Evolutionary conservation across 2,888 invertebrate genomes (phyloP).

Genomic region (Aspidiotus destructor): DNA sequence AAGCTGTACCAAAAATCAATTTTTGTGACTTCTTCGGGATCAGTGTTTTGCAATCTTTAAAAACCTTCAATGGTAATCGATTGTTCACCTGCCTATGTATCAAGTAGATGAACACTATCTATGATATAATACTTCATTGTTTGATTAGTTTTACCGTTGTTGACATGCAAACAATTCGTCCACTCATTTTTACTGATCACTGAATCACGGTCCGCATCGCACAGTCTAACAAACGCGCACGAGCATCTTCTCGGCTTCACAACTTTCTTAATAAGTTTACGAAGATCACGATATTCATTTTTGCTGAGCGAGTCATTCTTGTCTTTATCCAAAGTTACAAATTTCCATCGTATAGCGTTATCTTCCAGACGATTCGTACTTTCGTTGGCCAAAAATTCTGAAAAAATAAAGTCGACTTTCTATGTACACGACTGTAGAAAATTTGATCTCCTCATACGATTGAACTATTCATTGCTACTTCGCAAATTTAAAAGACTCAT

Average conservation of each 20-base stretch:
- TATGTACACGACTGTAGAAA: no score
- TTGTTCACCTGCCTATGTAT: no score
- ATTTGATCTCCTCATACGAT: not conserved
- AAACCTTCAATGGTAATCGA: no score
- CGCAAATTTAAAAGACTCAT: not conserved
- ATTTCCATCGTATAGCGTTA: slow-evolving; percentile 78
- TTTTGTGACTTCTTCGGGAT: no score
- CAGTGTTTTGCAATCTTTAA: no score
- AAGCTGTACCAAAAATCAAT: no score
- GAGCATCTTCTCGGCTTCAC: slow-evolving; percentile 85
- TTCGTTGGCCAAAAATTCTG: not conserved
- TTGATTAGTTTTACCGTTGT: not conserved
- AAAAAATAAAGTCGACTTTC: not conserved
- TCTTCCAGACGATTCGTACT: slow-evolving; percentile 23
- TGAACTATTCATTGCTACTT: no score
- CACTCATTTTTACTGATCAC: slow-evolving; percentile 72
- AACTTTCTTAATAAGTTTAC: slow-evolving; percentile 72
- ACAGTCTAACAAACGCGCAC: slow-evolving; percentile 74
- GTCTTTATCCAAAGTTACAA: slow-evolving; percentile 70
- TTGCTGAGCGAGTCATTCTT: slow-evolving; percentile 66
- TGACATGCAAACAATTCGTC: slow-evolving; percentile 64
- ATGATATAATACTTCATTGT: no score
- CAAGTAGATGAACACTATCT: no score
- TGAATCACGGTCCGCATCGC: slow-evolving; percentile 73
- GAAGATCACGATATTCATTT: slow-evolving; percentile 70